phyloP scores from a whole-genome alignment of 2,113 vertebrate species.

The Zosterops lateralis region DNA sequence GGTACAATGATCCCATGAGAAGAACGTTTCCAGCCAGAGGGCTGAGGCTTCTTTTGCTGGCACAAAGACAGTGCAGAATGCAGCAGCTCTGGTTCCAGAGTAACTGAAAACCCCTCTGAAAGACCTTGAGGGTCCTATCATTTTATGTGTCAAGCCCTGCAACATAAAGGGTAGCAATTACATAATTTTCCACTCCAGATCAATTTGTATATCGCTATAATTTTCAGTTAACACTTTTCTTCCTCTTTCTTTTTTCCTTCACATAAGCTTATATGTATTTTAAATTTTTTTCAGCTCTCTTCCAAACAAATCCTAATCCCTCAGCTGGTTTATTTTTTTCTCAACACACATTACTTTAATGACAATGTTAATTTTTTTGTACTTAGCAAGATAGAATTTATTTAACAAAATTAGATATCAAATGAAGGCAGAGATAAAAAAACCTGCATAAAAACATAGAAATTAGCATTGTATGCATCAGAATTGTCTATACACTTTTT shows the following conservation, averaged over 20 bases:
- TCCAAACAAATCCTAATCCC: neutral
- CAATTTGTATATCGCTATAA: neutral
- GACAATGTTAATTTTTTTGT: neutral
- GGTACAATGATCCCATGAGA: neutral
- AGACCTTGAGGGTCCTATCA: neutral
- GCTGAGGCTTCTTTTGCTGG: neutral
- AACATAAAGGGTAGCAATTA: neutral
- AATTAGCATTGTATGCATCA: neutral
- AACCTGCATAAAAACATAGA: neutral
- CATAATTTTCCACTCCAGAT: neutral
- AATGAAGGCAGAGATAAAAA: neutral
- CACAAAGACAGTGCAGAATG: accelerated
- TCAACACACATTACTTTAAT: neutral
- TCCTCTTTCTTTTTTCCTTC: neutral
- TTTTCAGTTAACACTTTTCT: neutral
- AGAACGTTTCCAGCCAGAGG: neutral
- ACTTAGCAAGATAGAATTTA: neutral
- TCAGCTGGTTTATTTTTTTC: neutral
- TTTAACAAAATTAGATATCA: neutral
- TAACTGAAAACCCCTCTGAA: neutral
- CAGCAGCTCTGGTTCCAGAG: neutral
- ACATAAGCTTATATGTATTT: neutral
- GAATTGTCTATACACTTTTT: neutral
- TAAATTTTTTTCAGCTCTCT: neutral
- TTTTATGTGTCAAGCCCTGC: neutral